Base-by-base conservation (phyloP, 2,797 vertebrate genomes). In the Staurois parvus region DNA sequence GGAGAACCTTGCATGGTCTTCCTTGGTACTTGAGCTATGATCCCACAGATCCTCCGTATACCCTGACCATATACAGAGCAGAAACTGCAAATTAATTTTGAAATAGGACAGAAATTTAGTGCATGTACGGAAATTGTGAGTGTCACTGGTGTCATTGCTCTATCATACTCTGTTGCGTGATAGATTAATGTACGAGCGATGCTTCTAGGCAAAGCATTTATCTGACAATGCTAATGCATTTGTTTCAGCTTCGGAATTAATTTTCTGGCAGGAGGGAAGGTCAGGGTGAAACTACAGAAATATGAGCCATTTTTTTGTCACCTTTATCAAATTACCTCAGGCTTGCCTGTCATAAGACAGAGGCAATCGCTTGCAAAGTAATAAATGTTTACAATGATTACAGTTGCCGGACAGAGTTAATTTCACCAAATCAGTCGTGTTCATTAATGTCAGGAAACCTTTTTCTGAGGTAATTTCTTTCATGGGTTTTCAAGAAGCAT, bases 221-320 rank as follows among this genome's bases (percentile, higher is more conserved):
- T 96, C 91, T 96, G 96, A 97, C 96, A 97, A 95, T 92, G 94
- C 91, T 96, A 96, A 97, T 97, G 96, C 94, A 95, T 98, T 97
- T 96, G 96, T 97, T 97, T 96, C 95, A 93, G 93, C 94, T 91
- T 89, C 93, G 96, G 97, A 97, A 97, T 97, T 97, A 96, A 97
- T 98, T 97, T 96, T 95, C 95, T 96, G 96, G 97, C 97, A 97
- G 96, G 95, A 96, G 96, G 96, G 98, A 99, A 97, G 97, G 97
- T 97, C 97, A 95, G 95, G 94, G 95, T 93, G 95, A 97, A 42
- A 95, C 81, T 94, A 95, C 91, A 93, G 94, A 91, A 95, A 95
- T 94, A 94, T 93, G 91, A 95, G 96, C 94, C 93, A 90, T 94
- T 94, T 59, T 37, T 96, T 95, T 96, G 97, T 97, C 96, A 96